phyloP scores from a whole-genome alignment of 2,888 invertebrate genomes.

The Yponomeuta evonymella region DNA sequence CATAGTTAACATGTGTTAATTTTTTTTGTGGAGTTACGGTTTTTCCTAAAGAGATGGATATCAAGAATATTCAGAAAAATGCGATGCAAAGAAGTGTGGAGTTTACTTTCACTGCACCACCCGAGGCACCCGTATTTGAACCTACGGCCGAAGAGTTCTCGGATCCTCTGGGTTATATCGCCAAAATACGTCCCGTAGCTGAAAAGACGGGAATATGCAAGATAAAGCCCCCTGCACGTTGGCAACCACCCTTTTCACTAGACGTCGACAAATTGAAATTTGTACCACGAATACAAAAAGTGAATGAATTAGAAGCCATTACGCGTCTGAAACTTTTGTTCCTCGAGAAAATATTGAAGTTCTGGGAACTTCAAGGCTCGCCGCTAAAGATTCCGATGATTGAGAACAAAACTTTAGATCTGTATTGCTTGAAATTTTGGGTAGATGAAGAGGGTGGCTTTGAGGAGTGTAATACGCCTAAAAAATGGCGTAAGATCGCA shows the following conservation, averaged over 20 bases:
- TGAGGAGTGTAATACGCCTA: slow-evolving; percentile 76
- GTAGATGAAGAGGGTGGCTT: slow-evolving; percentile 76
- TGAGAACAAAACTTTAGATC: slow-evolving; percentile 81
- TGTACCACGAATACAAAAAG: slow-evolving; percentile 71
- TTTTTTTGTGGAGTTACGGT: slow-evolving; percentile 12
- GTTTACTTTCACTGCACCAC: slow-evolving; percentile 69
- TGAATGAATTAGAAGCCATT: slow-evolving; percentile 79
- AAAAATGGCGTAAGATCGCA: slow-evolving; percentile 82
- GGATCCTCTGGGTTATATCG: slow-evolving; percentile 84
- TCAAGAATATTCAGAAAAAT: slow-evolving; percentile 70
- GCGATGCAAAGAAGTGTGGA: slow-evolving; percentile 71
- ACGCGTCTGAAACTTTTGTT: slow-evolving; percentile 84
- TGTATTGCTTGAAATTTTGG: slow-evolving; percentile 79
- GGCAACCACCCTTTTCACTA: slow-evolving; percentile 88
- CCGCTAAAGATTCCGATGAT: slow-evolving; percentile 81
- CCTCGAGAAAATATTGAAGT: slow-evolving; percentile 82
- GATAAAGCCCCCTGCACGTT: slow-evolving; percentile 84
- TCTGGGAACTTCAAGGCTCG: slow-evolving; percentile 83
- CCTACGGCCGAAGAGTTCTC: slow-evolving; percentile 84
- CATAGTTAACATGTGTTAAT: slow-evolving; percentile 17
- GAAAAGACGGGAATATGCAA: slow-evolving; percentile 85
- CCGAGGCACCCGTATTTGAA: slow-evolving; percentile 83
- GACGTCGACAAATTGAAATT: slow-evolving; percentile 80
- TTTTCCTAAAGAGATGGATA: slow-evolving; percentile 49
- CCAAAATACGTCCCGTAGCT: slow-evolving; percentile 82